Evolutionary conservation across 2,888 invertebrate species (phyloP), one percentile per base, ranked within the genome.

Genomic region (Melolontha melolontha): DNA sequence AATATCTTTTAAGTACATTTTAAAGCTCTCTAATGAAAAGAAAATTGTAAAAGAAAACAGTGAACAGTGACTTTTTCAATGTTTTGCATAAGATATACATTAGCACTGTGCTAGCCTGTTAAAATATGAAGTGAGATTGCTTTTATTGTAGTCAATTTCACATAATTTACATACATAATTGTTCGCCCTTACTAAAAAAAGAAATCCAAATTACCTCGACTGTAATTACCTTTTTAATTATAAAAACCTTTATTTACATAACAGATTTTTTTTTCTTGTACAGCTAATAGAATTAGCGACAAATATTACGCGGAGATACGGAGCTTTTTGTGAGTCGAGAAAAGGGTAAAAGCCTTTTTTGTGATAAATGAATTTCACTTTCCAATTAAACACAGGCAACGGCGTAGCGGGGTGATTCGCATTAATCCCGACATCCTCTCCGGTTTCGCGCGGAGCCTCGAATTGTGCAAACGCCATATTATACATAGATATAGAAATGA

Each of bases 161-260:
- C 12, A 1, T 22, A n/a, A 50, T 50, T 50, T 50, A 27, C 50
- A 50, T 50, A 50, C 11, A 17, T 50, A 50, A 50, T 27, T 50
- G 50, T 22, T 17, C n/a, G 50, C 8, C 8, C 27, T 17, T 50
- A 50, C 17, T 17, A 22, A 27, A 49, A 27, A 50, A 27, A 22
- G 17, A 16, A n/a, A 27, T 16, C 50, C 22, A 22, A 27, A 50
- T 50, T 50, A 27, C 22, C 50, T 12, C 47, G 16, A 49, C 49
- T 44, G 16, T 47, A 47, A 63, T 63, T 63, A 49, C 64, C 41
- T 50, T 64, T 64, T 64, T 64, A 64, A 64, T 64, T 64, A 64
- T 50, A 39, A 34, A 34, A 50, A 64, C 64, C 64, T 49, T 41
- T 64, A 64, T 64, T 64, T 64, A 27, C 64, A 64, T 64, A 64